Evolutionary conservation across 2,797 vertebrate genomes (phyloP).

Genomic region (Taenioides sp.): DNA sequence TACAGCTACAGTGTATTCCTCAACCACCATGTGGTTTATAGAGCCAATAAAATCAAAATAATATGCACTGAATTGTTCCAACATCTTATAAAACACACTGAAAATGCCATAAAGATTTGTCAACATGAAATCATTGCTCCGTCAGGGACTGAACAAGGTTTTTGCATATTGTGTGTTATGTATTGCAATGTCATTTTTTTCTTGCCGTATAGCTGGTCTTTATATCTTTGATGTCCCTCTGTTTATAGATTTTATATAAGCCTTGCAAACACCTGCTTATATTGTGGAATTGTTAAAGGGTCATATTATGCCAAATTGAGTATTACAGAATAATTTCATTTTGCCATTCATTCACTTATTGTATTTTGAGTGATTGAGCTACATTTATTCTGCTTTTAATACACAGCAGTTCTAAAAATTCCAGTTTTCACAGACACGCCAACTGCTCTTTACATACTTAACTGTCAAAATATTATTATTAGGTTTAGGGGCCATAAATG

Average conservation of each 20-base stretch:
- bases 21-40: conserved; percentile 43
- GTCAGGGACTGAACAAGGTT: background rate
- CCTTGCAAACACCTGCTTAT: background rate
- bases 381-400: no score
- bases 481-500: no score
- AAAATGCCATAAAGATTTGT: conserved; percentile 20
- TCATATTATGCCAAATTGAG: background rate
- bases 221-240: no score
- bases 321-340: no score
- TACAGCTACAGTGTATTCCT: conserved; percentile 50
- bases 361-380: no score
- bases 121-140: conserved; percentile 14
- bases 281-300: background rate
- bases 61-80: conserved; percentile 46
- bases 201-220: background rate
- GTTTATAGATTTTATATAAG: no score
- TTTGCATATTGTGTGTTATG: background rate
- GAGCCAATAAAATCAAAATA: conserved; percentile 52
- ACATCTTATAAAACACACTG: conserved; percentile 40
- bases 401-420: no score
- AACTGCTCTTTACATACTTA: no score
- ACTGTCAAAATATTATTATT: no score
- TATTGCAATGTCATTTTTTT: background rate
- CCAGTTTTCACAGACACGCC: no score
- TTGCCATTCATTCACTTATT: no score